phyloP scores from a whole-genome alignment of 37 sponge, comb jelly and placozoan genomes.

The Chondrilla cf. caribensis region DNA sequence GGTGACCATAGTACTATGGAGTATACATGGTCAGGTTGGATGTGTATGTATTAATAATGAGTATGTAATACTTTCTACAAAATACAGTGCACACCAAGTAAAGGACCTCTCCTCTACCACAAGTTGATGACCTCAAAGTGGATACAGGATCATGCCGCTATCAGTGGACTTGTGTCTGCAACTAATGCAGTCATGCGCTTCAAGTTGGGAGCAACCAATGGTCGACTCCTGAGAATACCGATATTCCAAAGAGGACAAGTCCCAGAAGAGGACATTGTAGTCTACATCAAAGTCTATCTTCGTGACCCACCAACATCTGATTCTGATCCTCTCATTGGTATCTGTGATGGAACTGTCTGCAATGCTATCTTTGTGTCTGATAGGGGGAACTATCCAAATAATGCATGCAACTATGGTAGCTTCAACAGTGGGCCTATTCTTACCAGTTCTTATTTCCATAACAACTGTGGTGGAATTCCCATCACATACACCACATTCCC shows the following conservation, averaged over 20 bases:
- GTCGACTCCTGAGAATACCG: background rate
- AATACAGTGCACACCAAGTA: too few species aligned
- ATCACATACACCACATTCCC: background rate
- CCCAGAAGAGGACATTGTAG: background rate
- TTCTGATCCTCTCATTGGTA: background rate
- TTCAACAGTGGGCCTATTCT: background rate
- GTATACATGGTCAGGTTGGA: too few species aligned
- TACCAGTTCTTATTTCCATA: background rate
- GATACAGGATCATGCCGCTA: background rate
- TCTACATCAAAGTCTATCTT: background rate
- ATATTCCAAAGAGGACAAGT: conserved; percentile 1
- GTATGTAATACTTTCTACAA: too few species aligned
- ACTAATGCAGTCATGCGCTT: background rate
- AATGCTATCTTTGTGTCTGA: conserved; percentile 47
- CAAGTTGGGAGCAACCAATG: background rate
- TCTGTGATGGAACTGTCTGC: conserved; percentile 26
- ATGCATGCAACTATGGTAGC: background rate
- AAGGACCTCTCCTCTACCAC: background rate
- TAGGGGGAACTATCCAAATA: conserved; percentile 38
- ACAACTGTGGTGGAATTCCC: conserved; percentile 4
- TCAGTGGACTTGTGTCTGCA: background rate
- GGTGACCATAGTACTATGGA: too few species aligned
- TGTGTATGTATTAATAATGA: too few species aligned
- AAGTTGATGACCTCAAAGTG: conserved; percentile 5
- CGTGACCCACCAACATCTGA: conserved; percentile 14